A percentile compares a stretch with the other conserved stretches of the same genome.
These are phyloP conservation scores for Tetanocera ferruginea DNA, from an alignment of 2,888 invertebrate species.

Conservation along the genomic window DNA sequence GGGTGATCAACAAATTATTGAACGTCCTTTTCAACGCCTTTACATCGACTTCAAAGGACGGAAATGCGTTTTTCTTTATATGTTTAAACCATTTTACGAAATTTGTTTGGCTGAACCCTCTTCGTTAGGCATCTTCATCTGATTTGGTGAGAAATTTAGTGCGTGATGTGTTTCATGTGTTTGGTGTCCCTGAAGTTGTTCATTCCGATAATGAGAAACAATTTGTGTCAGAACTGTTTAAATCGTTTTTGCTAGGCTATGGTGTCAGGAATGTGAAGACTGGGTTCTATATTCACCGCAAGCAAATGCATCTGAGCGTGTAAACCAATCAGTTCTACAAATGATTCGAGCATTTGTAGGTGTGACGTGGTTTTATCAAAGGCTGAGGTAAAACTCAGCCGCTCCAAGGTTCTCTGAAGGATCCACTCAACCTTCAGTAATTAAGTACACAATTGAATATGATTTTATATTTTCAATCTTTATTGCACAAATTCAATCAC, in stretches of 20 bases:
- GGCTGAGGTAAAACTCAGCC: too few species aligned
- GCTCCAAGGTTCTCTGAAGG: too few species aligned
- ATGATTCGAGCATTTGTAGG: too few species aligned
- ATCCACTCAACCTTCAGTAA: too few species aligned
- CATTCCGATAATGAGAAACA: constrained; percentile 34
- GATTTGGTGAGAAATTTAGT: not conserved
- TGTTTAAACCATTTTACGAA: not conserved
- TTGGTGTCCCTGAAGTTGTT: not conserved
- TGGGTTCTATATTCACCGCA: constrained; percentile 37
- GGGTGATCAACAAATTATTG: not conserved
- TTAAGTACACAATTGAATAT: too few species aligned
- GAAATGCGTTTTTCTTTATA: not conserved
- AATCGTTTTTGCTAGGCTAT: too few species aligned
- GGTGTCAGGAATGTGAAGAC: constrained; percentile 3
- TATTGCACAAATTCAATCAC: too few species aligned
- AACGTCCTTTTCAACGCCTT: too few species aligned
- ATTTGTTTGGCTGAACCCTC: not conserved
- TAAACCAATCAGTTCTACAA: constrained; percentile 15
- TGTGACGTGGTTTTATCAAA: too few species aligned
- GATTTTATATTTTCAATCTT: too few species aligned
- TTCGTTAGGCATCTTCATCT: not conserved
- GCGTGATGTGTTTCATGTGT: not conserved
- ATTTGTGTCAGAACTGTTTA: constrained; percentile 31
- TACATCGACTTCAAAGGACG: not conserved
- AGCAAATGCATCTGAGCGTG: constrained; percentile 31